phyloP scores from a whole-genome alignment of 2,888 invertebrate species.

The Ophion obscuratus region DNA sequence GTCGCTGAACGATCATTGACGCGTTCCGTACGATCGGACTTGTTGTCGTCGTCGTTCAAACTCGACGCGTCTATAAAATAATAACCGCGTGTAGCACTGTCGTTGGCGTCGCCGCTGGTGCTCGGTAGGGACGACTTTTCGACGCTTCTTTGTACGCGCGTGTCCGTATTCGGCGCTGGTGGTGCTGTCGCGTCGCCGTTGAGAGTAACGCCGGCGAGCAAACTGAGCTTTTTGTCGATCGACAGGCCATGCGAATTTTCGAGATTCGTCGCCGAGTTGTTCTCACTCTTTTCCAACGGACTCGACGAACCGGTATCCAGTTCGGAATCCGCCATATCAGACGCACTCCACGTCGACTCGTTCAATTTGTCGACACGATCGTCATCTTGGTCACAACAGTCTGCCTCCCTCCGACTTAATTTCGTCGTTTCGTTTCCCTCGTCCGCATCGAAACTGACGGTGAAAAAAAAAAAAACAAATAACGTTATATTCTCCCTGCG shows the following conservation, averaged over 20 bases:
- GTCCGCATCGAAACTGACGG: background rate
- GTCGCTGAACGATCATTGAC: background rate
- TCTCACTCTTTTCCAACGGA: constrained; percentile 81
- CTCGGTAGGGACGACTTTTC: constrained; percentile 34
- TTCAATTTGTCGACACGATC: background rate
- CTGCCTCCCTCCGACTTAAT: constrained; percentile 36
- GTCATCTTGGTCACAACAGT: constrained; percentile 36
- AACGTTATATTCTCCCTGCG: too few relatives aligned
- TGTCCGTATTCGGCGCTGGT: background rate
- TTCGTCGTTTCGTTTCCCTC: constrained; percentile 55
- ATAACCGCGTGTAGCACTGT: constrained; percentile 84
- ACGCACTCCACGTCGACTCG: constrained; percentile 70
- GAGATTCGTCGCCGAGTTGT: constrained; percentile 80
- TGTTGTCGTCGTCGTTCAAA: constrained; percentile 87
- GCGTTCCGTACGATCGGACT: background rate
- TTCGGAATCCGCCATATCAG: constrained; percentile 84
- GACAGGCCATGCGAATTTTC: constrained; percentile 78
- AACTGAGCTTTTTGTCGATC: constrained; percentile 76
- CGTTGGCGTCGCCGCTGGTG: constrained; percentile 6
- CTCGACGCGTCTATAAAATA: constrained; percentile 93
- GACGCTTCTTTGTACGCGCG: constrained; percentile 1
- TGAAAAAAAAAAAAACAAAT: background rate
- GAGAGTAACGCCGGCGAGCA: constrained; percentile 8
- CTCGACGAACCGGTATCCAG: constrained; percentile 83
- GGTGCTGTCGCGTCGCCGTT: background rate